A percentile compares a stretch with the other conserved stretches of the same genome.
These are phyloP conservation scores for Phymastichus coffea DNA, from an alignment of 1,140 invertebrate genomes.

Conservation along the genomic window DNA sequence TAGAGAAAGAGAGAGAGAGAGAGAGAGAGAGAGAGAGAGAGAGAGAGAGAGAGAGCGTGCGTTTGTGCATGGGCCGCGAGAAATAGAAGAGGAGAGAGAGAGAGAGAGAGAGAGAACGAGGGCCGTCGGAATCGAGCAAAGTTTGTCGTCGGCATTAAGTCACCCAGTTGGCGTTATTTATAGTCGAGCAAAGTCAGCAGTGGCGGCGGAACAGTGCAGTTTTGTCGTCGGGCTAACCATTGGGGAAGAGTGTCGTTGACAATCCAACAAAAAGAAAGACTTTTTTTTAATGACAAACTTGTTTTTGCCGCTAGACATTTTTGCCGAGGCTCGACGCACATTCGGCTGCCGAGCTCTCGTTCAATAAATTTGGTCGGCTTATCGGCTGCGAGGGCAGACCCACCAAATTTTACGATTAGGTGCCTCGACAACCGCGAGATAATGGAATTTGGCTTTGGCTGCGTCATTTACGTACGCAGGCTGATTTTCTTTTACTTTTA, in stretches of 20 bases:
- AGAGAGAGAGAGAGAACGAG: no score
- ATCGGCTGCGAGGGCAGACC: no score
- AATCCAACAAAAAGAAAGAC: constrained; percentile 44
- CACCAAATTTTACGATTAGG: constrained; percentile 8
- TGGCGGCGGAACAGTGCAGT: no score
- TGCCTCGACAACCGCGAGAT: no score
- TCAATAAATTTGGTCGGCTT: constrained; percentile 8
- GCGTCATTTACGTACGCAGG: no score
- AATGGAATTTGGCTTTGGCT: no score
- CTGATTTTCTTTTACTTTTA: no score
- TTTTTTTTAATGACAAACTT: no score
- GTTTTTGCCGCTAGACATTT: no score
- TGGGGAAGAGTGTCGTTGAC: constrained; percentile 37
- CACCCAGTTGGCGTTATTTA: constrained; percentile 37
- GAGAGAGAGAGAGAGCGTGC: not conserved
- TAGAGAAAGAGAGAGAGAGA: not conserved
- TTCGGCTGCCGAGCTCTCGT: not conserved
- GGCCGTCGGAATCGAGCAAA: constrained; percentile 19
- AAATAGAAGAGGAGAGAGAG: not conserved
- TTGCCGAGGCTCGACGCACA: no score
- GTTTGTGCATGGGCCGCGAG: not conserved
- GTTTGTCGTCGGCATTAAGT: constrained; percentile 35
- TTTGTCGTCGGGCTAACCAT: constrained; percentile 24
- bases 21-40: not conserved
- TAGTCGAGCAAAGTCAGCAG: constrained; percentile 26